Percentiles rank a stretch among this genome's conserved stretches.
Evolutionary conservation across 2,113 vertebrate species (phyloP).

Genomic region (Leucoraja erinaceus): DNA sequence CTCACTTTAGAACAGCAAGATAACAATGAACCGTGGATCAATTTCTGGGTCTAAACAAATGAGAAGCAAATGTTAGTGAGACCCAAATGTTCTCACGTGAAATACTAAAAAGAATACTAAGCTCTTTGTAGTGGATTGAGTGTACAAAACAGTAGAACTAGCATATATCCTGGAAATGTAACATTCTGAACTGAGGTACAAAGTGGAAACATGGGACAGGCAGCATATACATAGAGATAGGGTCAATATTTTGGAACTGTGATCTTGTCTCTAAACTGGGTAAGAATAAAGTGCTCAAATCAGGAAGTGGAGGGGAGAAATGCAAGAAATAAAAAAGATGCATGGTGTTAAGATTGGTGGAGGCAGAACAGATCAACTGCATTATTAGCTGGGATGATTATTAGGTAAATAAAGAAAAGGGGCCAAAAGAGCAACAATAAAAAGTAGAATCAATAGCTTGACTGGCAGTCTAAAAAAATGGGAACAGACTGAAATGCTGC

Average conservation of each 20-base stretch:
- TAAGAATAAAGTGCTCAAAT: not conserved
- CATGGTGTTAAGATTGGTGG: not conserved
- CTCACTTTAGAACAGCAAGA: not conserved
- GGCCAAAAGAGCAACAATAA: not conserved
- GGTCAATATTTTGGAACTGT: not conserved
- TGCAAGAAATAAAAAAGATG: not conserved
- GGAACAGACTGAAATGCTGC: not conserved
- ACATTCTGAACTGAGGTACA: not conserved
- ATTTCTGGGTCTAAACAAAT: not conserved
- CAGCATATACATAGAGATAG: not conserved
- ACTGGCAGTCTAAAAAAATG: not conserved
- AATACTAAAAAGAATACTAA: not conserved
- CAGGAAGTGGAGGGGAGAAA: not conserved
- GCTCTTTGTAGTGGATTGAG: not conserved
- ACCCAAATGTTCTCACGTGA: not conserved
- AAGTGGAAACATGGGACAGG: not conserved
- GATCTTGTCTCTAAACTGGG: not conserved
- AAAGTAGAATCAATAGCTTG: no score
- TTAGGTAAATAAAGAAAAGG: not conserved
- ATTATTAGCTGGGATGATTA: not conserved
- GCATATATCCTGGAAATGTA: not conserved
- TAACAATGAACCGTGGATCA: not conserved
- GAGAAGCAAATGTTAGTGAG: not conserved
- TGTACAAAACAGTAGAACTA: not conserved
- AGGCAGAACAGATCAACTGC: not conserved